Evolutionary conservation across 2,888 invertebrate genomes (phyloP).

Genomic region (Phyto melanocephala): DNA sequence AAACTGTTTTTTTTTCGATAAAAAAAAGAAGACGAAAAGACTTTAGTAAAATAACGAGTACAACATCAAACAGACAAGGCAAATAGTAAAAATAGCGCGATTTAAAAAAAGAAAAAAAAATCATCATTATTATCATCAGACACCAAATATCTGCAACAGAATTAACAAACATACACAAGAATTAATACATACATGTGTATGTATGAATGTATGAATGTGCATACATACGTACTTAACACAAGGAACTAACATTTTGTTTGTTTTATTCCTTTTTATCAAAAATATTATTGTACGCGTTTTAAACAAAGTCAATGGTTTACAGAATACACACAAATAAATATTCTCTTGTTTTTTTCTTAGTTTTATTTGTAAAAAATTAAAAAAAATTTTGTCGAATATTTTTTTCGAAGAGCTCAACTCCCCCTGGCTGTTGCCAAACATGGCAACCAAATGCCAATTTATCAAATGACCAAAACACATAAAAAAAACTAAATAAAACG

Average conservation of each 20-base stretch:
- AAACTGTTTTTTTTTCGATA: conserved; percentile 52
- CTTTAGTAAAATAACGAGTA: conserved; percentile 64
- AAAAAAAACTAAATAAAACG: conserved; percentile 11
- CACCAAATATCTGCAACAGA: conserved; percentile 62
- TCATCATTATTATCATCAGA: conserved; percentile 57
- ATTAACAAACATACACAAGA: neutral
- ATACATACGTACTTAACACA: neutral
- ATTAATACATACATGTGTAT: neutral
- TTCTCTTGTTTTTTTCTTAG: conserved; percentile 16
- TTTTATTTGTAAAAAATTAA: conserved; percentile 32
- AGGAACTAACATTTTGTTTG: conserved; percentile 19
- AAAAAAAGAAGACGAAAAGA: neutral
- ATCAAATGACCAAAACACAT: conserved; percentile 63
- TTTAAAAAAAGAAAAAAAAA: conserved; percentile 13
- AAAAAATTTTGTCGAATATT: conserved; percentile 21
- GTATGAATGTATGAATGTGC: neutral
- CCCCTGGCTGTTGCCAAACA: conserved; percentile 39
- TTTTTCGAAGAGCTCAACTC: conserved; percentile 27
- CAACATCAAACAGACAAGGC: conserved; percentile 62
- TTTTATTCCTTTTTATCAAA: conserved; percentile 28
- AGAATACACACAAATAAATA: conserved; percentile 25
- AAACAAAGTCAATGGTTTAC: conserved; percentile 55
- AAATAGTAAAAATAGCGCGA: conserved; percentile 33
- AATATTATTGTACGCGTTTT: conserved; percentile 61
- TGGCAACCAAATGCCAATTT: conserved; percentile 66